Conservation (phyloP, 1,140 invertebrate genomes). For the Drosophila insularis region DNA sequence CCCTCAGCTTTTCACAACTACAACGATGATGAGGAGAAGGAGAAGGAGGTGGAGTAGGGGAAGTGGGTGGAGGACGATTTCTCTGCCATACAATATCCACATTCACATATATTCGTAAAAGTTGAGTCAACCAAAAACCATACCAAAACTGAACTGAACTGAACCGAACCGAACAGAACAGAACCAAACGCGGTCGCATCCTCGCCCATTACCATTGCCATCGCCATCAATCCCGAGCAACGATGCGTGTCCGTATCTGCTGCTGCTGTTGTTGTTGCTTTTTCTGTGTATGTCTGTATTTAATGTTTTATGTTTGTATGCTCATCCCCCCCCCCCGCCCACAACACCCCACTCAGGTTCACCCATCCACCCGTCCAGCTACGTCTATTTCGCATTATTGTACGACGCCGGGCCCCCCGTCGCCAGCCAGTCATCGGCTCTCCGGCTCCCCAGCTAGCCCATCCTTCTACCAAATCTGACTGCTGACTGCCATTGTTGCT, state of each 20-base stretch:
- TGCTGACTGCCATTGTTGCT: slow-evolving; percentile 66
- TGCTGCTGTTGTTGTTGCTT: slow-evolving; percentile 43
- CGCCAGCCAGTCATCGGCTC: slow-evolving; percentile 10
- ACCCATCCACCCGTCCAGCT: slow-evolving; percentile 51
- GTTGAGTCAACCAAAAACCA: slow-evolving; percentile 69
- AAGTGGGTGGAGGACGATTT: not conserved
- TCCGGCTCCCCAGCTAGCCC: not conserved
- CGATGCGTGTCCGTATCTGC: slow-evolving; percentile 75
- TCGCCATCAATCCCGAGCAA: slow-evolving; percentile 74
- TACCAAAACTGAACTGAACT: slow-evolving; percentile 3
- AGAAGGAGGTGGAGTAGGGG: not conserved
- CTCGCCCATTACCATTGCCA: slow-evolving; percentile 43
- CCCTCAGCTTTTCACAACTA: slow-evolving; percentile 36
- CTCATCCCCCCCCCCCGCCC: slow-evolving; percentile 34
- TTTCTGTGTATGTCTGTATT: slow-evolving; percentile 72
- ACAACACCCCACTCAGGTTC: slow-evolving; percentile 21
- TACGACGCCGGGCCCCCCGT: slow-evolving; percentile 58
- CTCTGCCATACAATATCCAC: slow-evolving; percentile 38
- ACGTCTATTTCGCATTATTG: slow-evolving; percentile 79
- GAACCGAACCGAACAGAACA: slow-evolving; percentile 16
- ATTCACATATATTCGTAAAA: slow-evolving; percentile 39
- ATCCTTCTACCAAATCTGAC: slow-evolving; percentile 11
- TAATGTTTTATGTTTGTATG: slow-evolving; percentile 81
- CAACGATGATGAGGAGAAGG: slow-evolving; percentile 2
- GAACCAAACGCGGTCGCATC: slow-evolving; percentile 50